Evolutionary conservation across 2,888 invertebrate genomes (phyloP), one percentile per base, ranked within the genome.

Genomic region (Pachymerium ferrugineum): DNA sequence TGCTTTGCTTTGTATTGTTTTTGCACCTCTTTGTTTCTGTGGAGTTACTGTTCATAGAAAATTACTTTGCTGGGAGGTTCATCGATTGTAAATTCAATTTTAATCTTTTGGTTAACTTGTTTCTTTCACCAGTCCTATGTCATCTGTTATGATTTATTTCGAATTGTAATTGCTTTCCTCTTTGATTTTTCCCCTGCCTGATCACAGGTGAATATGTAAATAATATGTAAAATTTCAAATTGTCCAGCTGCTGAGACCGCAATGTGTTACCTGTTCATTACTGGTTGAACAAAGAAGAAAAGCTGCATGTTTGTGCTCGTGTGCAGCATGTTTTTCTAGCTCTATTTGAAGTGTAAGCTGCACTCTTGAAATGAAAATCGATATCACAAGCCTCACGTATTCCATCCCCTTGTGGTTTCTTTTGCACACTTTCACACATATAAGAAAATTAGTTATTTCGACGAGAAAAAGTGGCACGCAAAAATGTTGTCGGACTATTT

Each of bases 351-450:
- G 54, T 25, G 25, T 54, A 54, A 54, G 54, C 22, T 54, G 54
- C 54, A 54, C 54, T 54, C 54, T 54, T 54, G 54, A 54, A 54
- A 54, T 54, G 54, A 54, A 54, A 54, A 54, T 54, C 54, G 54
- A 54, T 54, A 54, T 54, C 25, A 54, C 54, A 28, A 54, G 54
- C 22, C 54, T 54, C 54, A 54, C 54, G 54, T 54, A 54, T 54
- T 54, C 25, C 19, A 12, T 54, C 25, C 54, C 54, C 54, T 54
- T 54, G 54, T 54, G 54, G 54, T 54, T 54, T 54, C 54, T 54
- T 25, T 22, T 54, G 54, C 54, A 54, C 54, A 54, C 54, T 54
- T 54, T 54, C 54, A 28, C 54, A 54, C 54, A 54, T 54, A 54
- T 54, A 22, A 54, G 54, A 54, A 54, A 54, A 54, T 54, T 54